Percentiles rank a stretch among this genome's conserved stretches.
Conservation (phyloP, 2,888 invertebrate species). For the Synergus umbraculus region DNA sequence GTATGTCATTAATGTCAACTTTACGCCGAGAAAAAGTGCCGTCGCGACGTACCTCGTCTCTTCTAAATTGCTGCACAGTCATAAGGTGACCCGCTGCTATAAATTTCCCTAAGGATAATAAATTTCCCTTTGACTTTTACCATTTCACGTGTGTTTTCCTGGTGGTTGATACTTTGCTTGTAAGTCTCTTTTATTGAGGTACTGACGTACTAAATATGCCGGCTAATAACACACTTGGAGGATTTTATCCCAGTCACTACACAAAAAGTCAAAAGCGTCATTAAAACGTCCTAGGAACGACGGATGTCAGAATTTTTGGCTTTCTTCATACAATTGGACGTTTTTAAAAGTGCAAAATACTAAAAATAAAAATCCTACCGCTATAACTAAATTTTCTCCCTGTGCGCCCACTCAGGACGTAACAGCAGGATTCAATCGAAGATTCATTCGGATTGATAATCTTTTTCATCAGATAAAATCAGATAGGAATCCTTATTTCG, state of each 20-base stretch:
- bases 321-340: neutral
- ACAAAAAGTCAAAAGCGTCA: too few species aligned
- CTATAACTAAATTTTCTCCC: too few species aligned
- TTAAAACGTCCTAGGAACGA: too few species aligned
- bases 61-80: conserved; percentile 29
- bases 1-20: conserved; percentile 36
- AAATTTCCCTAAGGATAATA: conserved; percentile 34
- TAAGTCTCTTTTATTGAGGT: conserved; percentile 21
- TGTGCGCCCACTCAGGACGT: too few species aligned
- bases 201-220: conserved; percentile 26
- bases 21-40: conserved; percentile 32
- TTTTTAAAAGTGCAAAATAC: too few species aligned
- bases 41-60: conserved; percentile 37
- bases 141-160: conserved; percentile 40
- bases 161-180: neutral
- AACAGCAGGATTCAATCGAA: too few species aligned
- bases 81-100: conserved; percentile 40
- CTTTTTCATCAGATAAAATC: too few species aligned
- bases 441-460: too few species aligned
- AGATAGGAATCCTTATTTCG: too few species aligned
- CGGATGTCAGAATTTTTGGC: too few species aligned
- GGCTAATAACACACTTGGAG: neutral
- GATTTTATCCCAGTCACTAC: neutral
- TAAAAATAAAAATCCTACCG: too few species aligned
- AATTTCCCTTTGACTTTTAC: conserved; percentile 40